phyloP scores from a whole-genome alignment of 2,113 vertebrate species.

The Octodon degus region DNA sequence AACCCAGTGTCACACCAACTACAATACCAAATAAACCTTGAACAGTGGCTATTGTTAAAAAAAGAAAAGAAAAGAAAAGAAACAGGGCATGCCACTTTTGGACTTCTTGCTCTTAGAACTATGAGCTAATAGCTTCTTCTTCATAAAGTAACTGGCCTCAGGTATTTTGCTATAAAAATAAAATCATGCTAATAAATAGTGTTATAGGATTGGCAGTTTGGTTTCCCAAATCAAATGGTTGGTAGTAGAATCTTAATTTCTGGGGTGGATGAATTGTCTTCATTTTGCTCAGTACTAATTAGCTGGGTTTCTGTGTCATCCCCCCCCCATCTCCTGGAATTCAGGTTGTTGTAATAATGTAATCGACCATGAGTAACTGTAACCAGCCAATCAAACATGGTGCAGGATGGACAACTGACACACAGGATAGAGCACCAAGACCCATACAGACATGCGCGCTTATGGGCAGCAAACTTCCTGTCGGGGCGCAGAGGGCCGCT shows the following conservation, averaged over 20 bases:
- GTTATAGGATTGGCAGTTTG: neutral
- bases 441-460: neutral
- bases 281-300: neutral
- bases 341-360: neutral
- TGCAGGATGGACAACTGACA: neutral
- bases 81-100: neutral
- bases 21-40: no score
- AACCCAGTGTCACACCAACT: no score
- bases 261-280: neutral
- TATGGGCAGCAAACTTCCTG: neutral
- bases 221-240: neutral
- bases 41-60: no score
- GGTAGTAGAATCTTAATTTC: neutral
- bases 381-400: neutral
- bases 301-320: neutral
- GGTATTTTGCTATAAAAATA: neutral
- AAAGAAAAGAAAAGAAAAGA: no score
- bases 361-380: neutral
- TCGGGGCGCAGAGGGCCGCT: neutral
- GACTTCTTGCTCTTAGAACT: neutral
- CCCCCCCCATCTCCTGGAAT: neutral
- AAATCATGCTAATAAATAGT: neutral
- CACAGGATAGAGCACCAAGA: neutral
- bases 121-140: neutral
- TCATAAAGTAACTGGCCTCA: neutral